These are phyloP conservation scores for Athripsodes cinereus DNA, from an alignment of 2,888 invertebrate species.

Conservation along the genomic window DNA sequence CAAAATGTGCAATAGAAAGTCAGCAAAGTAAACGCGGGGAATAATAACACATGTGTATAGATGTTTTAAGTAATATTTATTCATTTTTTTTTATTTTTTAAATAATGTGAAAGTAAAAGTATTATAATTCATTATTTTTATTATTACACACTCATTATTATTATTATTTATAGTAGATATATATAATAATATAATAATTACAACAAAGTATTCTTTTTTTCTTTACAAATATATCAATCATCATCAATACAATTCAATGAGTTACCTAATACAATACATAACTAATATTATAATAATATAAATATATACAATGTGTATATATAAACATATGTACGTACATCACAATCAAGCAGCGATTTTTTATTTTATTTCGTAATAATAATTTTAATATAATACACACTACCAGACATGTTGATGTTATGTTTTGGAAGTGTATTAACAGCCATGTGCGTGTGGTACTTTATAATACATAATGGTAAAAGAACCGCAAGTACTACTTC, in stretches of 20 bases:
- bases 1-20: too few relatives aligned
- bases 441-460: not conserved
- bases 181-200: too few relatives aligned
- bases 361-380: constrained; percentile 32
- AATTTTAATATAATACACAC: not conserved
- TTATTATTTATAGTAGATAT: too few relatives aligned
- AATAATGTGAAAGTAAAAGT: constrained; percentile 28
- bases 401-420: not conserved
- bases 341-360: constrained; percentile 38
- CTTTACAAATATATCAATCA: constrained; percentile 25
- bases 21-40: too few relatives aligned
- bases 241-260: too few relatives aligned
- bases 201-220: constrained; percentile 24
- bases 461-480: too few relatives aligned
- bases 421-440: too few relatives aligned
- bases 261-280: too few relatives aligned
- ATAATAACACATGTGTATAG: constrained; percentile 4
- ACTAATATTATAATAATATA: too few relatives aligned
- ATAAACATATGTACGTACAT: constrained; percentile 36
- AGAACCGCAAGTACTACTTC: too few relatives aligned
- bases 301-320: too few relatives aligned
- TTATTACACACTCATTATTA: constrained; percentile 28
- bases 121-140: constrained; percentile 24
- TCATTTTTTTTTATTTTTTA: constrained; percentile 25
- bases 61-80: constrained; percentile 26